These are phyloP conservation scores for Upupa epops DNA, from an alignment of 2,113 vertebrate genomes.

Conservation along the genomic window DNA sequence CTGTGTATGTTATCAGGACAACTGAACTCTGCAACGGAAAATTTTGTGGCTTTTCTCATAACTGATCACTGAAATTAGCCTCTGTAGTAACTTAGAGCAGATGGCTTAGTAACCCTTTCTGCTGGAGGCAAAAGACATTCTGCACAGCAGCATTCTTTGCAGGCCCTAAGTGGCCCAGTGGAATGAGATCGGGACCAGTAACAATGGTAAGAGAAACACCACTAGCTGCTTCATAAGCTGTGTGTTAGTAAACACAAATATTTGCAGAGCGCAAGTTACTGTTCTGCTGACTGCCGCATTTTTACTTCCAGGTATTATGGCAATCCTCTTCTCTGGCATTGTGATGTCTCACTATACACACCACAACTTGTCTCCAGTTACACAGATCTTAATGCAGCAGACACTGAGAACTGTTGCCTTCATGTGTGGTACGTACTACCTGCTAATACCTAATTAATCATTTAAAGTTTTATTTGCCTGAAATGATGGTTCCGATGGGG, in stretches of 20 bases:
- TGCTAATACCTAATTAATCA: not conserved
- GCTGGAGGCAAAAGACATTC: not conserved
- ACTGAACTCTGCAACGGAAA: not conserved
- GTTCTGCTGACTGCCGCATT: not conserved
- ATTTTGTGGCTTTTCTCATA: not conserved
- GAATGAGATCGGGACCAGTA: not conserved
- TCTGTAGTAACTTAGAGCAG: not conserved
- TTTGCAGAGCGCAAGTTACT: not conserved
- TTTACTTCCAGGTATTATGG: conserved; percentile 90
- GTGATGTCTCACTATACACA: conserved; percentile 99
- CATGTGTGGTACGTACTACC: conserved; percentile 88
- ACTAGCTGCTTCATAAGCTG: not conserved
- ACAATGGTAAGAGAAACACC: not conserved
- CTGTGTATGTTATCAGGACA: not conserved
- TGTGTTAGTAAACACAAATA: not conserved
- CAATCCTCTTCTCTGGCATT: conserved; percentile 96
- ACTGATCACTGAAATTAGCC: not conserved
- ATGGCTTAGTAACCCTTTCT: not conserved
- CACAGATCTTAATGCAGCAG: conserved; percentile 99
- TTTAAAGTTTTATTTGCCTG: not conserved
- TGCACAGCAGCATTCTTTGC: not conserved
- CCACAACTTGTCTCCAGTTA: conserved; percentile 97
- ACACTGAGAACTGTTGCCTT: conserved; percentile 95
- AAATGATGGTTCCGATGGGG: not conserved
- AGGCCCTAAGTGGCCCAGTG: not conserved